These are phyloP conservation scores for Trissolcus basalis DNA, from an alignment of 1,140 invertebrate species.

Conservation along the genomic window DNA sequence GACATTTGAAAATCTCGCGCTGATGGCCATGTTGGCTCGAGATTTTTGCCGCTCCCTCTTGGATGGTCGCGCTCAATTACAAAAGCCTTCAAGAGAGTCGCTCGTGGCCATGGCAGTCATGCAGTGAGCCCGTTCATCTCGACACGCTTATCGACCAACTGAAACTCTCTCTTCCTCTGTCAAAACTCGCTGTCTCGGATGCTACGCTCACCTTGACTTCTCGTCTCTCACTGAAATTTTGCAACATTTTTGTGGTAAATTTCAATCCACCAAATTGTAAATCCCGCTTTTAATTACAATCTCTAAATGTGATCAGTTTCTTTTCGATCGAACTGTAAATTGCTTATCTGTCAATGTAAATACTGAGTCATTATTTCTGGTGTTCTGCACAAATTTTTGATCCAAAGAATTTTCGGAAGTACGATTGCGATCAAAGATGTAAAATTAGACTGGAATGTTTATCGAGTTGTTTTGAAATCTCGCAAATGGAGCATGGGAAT, in stretches of 20 bases:
- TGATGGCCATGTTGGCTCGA: not conserved
- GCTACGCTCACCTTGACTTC: not conserved
- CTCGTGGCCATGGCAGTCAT: conserved; percentile 4
- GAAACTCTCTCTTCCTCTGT: not conserved
- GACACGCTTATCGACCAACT: conserved; percentile 15
- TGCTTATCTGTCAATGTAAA: too few species aligned
- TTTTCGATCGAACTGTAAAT: too few species aligned
- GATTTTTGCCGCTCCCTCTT: conserved; percentile 1
- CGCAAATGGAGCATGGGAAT: too few species aligned
- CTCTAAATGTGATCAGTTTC: too few species aligned
- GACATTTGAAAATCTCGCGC: conserved; percentile 5
- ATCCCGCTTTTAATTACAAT: too few species aligned
- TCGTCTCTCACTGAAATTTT: not conserved
- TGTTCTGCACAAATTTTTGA: too few species aligned
- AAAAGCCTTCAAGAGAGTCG: not conserved
- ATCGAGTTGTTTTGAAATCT: too few species aligned
- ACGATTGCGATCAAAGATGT: too few species aligned
- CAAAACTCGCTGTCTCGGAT: not conserved
- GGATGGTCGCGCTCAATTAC: conserved; percentile 14
- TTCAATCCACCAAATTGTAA: not conserved
- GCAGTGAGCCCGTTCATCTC: conserved; percentile 22
- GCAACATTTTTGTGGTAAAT: not conserved
- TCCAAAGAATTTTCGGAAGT: too few species aligned
- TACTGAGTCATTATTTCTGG: too few species aligned
- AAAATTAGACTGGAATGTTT: too few species aligned